Percentiles rank a stretch among this genome's conserved stretches.
phyloP scores from a whole-genome alignment of 2,888 invertebrate species.

The Minunthozetes semirufus region DNA sequence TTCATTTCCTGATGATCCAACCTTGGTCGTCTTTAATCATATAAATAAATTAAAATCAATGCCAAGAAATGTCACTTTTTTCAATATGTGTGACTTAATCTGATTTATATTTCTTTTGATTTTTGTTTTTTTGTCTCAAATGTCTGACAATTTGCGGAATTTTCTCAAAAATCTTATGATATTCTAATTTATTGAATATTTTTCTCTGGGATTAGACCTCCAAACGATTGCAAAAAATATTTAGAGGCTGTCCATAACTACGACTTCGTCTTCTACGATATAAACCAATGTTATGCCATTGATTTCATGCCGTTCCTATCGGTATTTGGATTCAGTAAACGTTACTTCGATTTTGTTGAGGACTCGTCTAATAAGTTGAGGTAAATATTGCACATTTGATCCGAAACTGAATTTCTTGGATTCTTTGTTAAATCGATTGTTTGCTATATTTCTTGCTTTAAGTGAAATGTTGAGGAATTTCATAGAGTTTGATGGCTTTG shows the following conservation, averaged over 20 bases:
- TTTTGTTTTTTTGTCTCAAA: no score
- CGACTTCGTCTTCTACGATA: slow-evolving; percentile 84
- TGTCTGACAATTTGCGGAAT: no score
- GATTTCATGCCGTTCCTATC: slow-evolving; percentile 76
- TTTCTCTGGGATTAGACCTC: slow-evolving; percentile 52
- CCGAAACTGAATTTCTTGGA: background rate
- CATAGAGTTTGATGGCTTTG: slow-evolving; percentile 15
- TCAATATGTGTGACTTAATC: no score
- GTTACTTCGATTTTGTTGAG: slow-evolving; percentile 56
- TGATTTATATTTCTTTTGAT: no score
- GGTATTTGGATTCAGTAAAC: slow-evolving; percentile 58
- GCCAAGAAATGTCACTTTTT: background rate
- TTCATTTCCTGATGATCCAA: no score
- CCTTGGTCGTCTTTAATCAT: background rate
- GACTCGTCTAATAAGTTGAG: slow-evolving; percentile 21
- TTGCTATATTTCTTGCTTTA: background rate
- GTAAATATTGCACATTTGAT: background rate
- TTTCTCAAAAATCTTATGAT: background rate
- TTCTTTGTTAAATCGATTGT: background rate
- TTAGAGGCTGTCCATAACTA: slow-evolving; percentile 62
- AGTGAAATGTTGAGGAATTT: background rate
- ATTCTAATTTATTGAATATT: background rate
- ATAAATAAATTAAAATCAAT: background rate
- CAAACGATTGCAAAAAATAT: slow-evolving; percentile 54
- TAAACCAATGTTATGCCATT: slow-evolving; percentile 77